Conservation (phyloP, 2,888 invertebrate genomes). For the Antheraea assamensis region DNA sequence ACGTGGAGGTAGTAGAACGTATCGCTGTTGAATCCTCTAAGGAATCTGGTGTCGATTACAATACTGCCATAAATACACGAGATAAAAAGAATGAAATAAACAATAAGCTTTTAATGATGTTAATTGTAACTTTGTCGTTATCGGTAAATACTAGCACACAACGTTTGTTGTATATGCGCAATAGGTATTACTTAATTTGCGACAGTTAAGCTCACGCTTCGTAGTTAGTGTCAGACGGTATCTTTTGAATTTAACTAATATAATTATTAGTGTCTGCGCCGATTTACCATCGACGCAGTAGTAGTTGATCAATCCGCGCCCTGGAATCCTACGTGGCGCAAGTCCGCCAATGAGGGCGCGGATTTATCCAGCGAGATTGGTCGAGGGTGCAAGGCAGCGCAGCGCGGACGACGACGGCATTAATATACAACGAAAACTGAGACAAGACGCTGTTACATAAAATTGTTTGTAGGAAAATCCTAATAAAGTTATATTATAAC, state of each 20-base stretch:
- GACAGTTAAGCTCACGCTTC: neutral
- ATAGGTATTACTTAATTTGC: neutral
- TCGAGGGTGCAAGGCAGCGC: too few species aligned
- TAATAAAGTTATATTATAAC: too few species aligned
- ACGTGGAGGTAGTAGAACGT: constrained; percentile 41
- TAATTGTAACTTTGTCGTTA: neutral
- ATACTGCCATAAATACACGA: neutral
- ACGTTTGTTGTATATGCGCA: too few species aligned
- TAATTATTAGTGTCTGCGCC: too few species aligned
- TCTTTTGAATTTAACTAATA: neutral
- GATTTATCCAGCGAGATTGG: too few species aligned
- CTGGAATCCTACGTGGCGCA: too few species aligned
- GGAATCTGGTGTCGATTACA: constrained; percentile 25
- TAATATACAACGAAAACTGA: too few species aligned
- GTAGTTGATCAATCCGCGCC: neutral
- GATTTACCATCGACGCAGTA: too few species aligned
- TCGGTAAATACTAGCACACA: neutral
- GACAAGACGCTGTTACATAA: too few species aligned
- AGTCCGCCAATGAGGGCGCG: too few species aligned
- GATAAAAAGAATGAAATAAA: neutral
- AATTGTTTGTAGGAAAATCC: too few species aligned
- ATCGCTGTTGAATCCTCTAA: constrained; percentile 29
- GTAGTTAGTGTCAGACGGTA: neutral
- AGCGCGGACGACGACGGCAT: too few species aligned
- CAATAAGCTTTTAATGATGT: neutral